These are phyloP conservation scores for Drosophila repletoides DNA, from an alignment of 1,140 invertebrate species.

Conservation along the genomic window DNA sequence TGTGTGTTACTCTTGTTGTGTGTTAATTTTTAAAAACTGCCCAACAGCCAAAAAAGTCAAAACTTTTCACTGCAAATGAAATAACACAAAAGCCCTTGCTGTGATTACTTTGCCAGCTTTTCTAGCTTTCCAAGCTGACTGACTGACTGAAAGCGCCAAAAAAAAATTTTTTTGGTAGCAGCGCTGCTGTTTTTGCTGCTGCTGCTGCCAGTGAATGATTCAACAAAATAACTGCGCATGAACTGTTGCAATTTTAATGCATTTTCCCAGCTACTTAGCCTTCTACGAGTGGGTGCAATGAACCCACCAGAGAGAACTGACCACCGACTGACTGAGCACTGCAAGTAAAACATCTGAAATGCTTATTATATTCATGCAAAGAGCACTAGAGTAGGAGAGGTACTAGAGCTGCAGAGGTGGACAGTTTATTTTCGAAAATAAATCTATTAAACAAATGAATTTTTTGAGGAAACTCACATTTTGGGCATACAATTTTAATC, in stretches of 20 bases:
- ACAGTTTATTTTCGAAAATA: no score
- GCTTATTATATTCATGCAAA: not conserved
- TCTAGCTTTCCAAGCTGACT: constrained; percentile 7
- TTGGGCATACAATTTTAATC: no score
- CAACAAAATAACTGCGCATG: constrained; percentile 51
- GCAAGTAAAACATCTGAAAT: constrained; percentile 2
- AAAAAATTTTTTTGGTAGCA: no score
- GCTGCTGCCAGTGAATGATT: constrained; percentile 41
- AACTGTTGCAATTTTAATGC: constrained; percentile 76
- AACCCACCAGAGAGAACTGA: not conserved
- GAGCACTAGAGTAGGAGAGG: not conserved
- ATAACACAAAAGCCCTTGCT: constrained; percentile 71
- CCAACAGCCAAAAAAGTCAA: constrained; percentile 57
- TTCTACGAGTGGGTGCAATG: constrained; percentile 29
- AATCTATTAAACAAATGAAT: no score
- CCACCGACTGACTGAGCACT: no score
- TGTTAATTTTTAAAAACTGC: constrained; percentile 80
- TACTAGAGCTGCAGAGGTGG: no score
- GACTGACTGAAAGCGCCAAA: constrained; percentile 14
- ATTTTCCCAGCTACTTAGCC: constrained; percentile 65
- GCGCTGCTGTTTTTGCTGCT: constrained; percentile 20
- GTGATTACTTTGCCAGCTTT: constrained; percentile 64
- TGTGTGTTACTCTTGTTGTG: constrained; percentile 38
- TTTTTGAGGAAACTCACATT: no score
- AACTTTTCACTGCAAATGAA: constrained; percentile 66